Evolutionary conservation across 2,888 invertebrate genomes (phyloP), one percentile per base, ranked within the genome.

Genomic region (Eurytoma adleriae): DNA sequence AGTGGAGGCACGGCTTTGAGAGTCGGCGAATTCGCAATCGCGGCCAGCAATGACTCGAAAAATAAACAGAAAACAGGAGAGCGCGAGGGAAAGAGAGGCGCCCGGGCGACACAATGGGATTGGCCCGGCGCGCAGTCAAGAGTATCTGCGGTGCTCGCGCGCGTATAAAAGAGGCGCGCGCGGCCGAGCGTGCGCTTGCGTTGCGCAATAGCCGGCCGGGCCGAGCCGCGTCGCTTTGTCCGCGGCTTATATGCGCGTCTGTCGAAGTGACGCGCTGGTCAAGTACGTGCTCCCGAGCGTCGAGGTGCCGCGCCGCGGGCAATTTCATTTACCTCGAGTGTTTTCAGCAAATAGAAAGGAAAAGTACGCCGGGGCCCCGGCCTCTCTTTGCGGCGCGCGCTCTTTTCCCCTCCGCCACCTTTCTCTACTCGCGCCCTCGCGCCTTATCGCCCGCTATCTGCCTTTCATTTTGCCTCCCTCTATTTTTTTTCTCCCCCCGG

Each of bases 251-350:
- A 57, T 40, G 10, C 40, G 40, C 10, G 40, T 64, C 80, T 71
- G 76, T 71, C 71, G 67, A 72, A 71, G 62, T 48, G 68, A 67
- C 74, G 67, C 54, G 70, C 68, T 68, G 78, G 77, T 78, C 78
- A 61, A 74, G 80, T 83, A 80, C 81, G 81, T 82, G 83, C 79
- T 76, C 57, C 62, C 24, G 74, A 52, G 71, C 59, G 74, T 62
- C 61, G 54, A 40, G 71, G 61, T 5, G 75, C 64, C 66, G 83
- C 66, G 83, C 83, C 79, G 72, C 81, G 79, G 82, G 79, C 84
- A 82, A 83, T 84, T 84, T 84, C 84, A 84, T 84, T 84, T 84
- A 81, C 83, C 78, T 79, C 79, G 80, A 84, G 83, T 83, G 80
- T 83, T 84, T 84, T 81, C 79, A 72, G 73, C 78, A 81, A 82